Conservation (phyloP, 1,140 invertebrate species). For the Anastrepha obliqua region DNA sequence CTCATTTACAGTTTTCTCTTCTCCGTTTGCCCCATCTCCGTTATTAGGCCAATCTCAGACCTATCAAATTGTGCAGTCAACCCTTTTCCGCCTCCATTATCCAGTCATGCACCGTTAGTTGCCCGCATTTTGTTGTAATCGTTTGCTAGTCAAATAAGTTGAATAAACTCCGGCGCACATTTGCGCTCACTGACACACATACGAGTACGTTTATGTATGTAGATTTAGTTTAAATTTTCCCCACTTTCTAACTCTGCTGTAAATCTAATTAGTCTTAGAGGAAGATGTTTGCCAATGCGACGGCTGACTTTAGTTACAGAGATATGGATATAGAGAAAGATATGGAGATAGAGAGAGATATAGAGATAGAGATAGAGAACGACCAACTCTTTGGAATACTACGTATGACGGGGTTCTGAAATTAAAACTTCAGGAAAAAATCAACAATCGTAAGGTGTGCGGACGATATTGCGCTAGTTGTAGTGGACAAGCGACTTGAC, state of each 20-base stretch:
- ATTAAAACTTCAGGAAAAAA: too few relatives aligned
- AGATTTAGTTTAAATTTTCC: neutral
- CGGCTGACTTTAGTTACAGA: too few relatives aligned
- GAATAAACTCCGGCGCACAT: neutral
- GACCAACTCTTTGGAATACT: too few relatives aligned
- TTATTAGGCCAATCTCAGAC: neutral
- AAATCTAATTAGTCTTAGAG: too few relatives aligned
- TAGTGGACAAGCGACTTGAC: too few relatives aligned
- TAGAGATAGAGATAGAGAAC: too few relatives aligned
- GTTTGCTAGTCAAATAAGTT: slow-evolving; percentile 23
- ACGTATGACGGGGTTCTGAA: too few relatives aligned
- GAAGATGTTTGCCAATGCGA: too few relatives aligned
- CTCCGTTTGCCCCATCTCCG: neutral
- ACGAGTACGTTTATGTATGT: neutral
- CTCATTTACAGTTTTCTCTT: neutral
- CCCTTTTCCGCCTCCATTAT: neutral
- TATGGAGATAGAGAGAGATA: too few relatives aligned
- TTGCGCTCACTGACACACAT: neutral
- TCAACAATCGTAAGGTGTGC: too few relatives aligned
- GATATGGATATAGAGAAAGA: too few relatives aligned
- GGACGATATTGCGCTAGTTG: too few relatives aligned
- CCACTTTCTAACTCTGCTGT: neutral
- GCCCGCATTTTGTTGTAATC: neutral
- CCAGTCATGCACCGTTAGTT: slow-evolving; percentile 20
- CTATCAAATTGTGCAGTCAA: slow-evolving; percentile 7